Conservation (phyloP, 1,140 invertebrate genomes). For the Papilio xuthus region DNA sequence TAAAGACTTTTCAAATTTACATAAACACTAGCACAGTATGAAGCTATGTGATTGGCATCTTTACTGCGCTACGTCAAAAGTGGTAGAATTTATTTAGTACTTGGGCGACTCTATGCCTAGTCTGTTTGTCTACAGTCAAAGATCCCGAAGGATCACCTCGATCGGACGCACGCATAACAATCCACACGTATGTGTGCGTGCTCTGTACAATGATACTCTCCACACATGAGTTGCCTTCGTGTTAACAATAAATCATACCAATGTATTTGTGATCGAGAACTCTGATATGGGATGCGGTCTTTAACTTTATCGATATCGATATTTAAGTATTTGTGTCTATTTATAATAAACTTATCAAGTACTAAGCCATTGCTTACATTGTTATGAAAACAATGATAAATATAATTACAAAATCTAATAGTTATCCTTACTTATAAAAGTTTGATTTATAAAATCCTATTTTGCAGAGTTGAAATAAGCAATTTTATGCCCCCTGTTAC, state of each 20-base stretch:
- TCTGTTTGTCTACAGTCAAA: background rate
- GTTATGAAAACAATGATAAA: background rate
- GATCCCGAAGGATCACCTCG: conserved; percentile 44
- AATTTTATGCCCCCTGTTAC: too few species aligned
- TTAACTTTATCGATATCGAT: conserved; percentile 43
- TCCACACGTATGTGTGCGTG: conserved; percentile 53
- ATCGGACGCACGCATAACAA: conserved; percentile 49
- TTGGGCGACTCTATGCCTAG: background rate
- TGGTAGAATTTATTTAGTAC: background rate
- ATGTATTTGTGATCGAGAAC: conserved; percentile 75
- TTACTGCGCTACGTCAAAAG: too few species aligned
- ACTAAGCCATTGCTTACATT: background rate
- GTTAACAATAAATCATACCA: conserved; percentile 78
- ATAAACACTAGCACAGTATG: too few species aligned
- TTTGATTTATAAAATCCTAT: too few species aligned
- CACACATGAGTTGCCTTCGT: conserved; percentile 66
- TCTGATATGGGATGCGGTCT: conserved; percentile 44
- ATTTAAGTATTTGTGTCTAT: conserved; percentile 33
- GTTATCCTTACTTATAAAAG: too few species aligned
- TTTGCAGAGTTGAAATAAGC: too few species aligned
- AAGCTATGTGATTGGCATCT: too few species aligned
- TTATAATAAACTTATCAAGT: conserved; percentile 18
- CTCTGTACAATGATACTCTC: conserved; percentile 58
- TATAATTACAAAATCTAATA: background rate
- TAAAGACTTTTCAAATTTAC: too few species aligned